Base-by-base conservation (phyloP, 2,888 invertebrate species). In the Scaptomyza reducta region DNA sequence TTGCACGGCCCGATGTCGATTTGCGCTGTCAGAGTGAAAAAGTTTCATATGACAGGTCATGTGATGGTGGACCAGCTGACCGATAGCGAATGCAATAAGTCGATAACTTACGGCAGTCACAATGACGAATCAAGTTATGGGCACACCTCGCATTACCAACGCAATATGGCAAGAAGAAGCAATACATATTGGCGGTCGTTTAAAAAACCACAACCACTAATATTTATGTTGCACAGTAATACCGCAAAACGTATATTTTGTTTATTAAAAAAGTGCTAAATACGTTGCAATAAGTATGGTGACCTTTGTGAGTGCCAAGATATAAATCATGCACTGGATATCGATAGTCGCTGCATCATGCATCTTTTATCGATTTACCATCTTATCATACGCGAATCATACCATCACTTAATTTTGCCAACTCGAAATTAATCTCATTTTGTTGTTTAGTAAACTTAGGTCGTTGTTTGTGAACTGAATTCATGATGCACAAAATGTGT, bases 11-110 rank as follows among this genome's bases (percentile, higher is more conserved):
- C 74, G 78, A 73, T 64, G 83, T 86, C 76, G 79, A 70, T 81
- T 79, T 77, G 65, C 77, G 70, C 80, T 89, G 89, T 89, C 90
- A 89, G 87, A 88, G 82, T 79, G 79, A 67, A 71, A 85, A 89
- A 89, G 90, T 81, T 88, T 82, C 90, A 90, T 90, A 90, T 90
- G 91, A 91, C 89, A 88, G 58, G 82, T 90, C 91, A 90, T 90
- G 91, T 91, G 90, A 90, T 90, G 64, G 69, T n/a, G 46, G 16
- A 60, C 61, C 77, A 74, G 77, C 69, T 76, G 76, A 77, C 74
- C 68, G 77, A 64, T 56, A 54, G 13, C 41, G 59, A 61, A 6
- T 59, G 45, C 46, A 29, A 46, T 14, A 27, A 62, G 40, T 61
- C 69, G 74, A 66, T 68, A 54, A 10, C n/a, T 0, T 3, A n/a